A percentile compares a stretch with the other conserved stretches of the same genome.
Conservation (phyloP, 1,140 invertebrate genomes). For the Lutraria rhynchaena region DNA sequence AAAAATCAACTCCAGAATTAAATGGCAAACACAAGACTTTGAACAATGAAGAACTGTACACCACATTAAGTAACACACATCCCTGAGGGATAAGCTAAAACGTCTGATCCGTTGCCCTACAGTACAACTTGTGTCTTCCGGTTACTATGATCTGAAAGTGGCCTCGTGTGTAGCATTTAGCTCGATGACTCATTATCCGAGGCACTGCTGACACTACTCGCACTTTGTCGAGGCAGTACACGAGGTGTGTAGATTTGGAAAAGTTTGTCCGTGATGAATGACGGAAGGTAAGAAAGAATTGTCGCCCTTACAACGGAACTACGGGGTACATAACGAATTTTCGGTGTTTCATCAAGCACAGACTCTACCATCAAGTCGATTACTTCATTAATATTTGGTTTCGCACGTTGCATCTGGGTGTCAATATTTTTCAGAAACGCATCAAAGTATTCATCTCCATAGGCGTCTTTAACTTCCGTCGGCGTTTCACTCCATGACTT, state of each 20-base stretch:
- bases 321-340: constrained; percentile 74
- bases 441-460: constrained; percentile 79
- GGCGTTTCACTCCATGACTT: constrained; percentile 79
- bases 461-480: constrained; percentile 74
- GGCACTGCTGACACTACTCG: constrained; percentile 23
- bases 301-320: constrained; percentile 67
- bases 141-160: too few species aligned
- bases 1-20: too few species aligned
- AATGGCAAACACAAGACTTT: too few species aligned
- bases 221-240: constrained; percentile 25
- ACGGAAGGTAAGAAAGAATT: constrained; percentile 80
- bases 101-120: too few species aligned
- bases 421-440: constrained; percentile 72
- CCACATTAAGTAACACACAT: too few species aligned
- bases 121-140: too few species aligned
- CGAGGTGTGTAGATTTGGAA: constrained; percentile 61
- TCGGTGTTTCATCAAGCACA: constrained; percentile 67
- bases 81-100: too few species aligned
- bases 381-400: constrained; percentile 73
- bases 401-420: constrained; percentile 71
- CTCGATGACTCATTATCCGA: constrained; percentile 38
- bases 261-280: constrained; percentile 81
- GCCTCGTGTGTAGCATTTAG: too few species aligned
- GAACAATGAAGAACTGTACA: too few species aligned
- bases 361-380: constrained; percentile 77